Base-by-base conservation (phyloP, 2,797 vertebrate genomes). In the Pygocentrus nattereri region DNA sequence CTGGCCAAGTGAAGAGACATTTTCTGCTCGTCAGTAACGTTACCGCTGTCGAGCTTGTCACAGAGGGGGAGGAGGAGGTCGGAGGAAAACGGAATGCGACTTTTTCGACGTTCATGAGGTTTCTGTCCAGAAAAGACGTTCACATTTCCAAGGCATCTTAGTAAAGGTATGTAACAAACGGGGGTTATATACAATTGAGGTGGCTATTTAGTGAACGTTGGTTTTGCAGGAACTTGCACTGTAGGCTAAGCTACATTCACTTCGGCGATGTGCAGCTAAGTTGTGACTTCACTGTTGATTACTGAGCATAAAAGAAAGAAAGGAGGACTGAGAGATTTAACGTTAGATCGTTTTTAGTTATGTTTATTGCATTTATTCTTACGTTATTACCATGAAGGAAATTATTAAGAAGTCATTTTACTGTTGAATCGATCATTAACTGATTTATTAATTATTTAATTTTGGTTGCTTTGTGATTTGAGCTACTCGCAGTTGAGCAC, bases 81-180 rank as follows among this genome's bases (percentile, higher is more conserved):
- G 52, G 25, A 61, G 38, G 8, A 21, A 79, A 56, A 16, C 44
- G 58, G 69, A 77, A 77, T 85, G 74, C 54, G 72, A 85, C 78
- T 79, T 73, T 74, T 72, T 70, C 59, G 58, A 59, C 68, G 31
- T 68, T 15, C 38, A 13, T 74, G 78, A 68, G 6, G 23, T 69
- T 62, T 75, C 10, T 71, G 15, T 3, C 23, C 21, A 38, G n/a
- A 30, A 25, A 38, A 58, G 38, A 52, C 31, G 4, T 21, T 31
- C 49, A 15, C 58, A 19, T 64, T 65, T 3, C 30, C 18, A 34
- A 50, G 30, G 0, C 38, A 11, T 18, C 41, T 10, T 15, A 4
- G 21, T 49, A 30, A 61, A 80, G 74, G 58, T 74, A 56, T 68
- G 25, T 30, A 11, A n/a, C 38, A 18, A 12, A 3, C 25, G 27